Evolutionary conservation across 2,113 vertebrate species (phyloP).

Genomic region (Micronisus gabar): DNA sequence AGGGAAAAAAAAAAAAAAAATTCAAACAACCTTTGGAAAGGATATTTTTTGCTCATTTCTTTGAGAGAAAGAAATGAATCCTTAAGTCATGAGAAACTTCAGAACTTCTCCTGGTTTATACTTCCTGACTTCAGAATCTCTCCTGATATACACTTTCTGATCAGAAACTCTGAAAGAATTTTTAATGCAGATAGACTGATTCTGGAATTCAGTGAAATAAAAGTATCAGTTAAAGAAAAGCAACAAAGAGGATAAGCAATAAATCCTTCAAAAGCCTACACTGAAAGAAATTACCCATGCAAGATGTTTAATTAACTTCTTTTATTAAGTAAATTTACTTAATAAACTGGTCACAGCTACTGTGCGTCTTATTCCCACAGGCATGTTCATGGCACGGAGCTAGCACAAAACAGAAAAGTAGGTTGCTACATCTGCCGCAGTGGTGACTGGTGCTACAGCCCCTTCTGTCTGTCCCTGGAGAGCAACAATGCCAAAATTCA

Average conservation of each 20-base stretch:
- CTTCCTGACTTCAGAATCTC: not conserved
- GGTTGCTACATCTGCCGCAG: not conserved
- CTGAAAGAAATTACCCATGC: constrained; percentile 19
- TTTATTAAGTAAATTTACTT: constrained; percentile 15
- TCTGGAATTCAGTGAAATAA: not conserved
- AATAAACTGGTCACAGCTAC: not conserved
- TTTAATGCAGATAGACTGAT: not conserved
- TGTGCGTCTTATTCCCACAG: not conserved
- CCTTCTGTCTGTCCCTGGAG: not conserved
- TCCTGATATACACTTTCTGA: not conserved
- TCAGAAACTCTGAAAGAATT: not conserved
- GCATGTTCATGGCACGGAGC: rapidly evolving
- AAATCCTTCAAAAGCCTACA: not conserved
- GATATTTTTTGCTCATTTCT: not conserved
- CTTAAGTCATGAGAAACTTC: not conserved
- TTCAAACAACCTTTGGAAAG: not conserved
- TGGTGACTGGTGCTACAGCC: not conserved
- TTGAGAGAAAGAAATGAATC: not conserved
- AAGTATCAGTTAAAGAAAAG: not conserved
- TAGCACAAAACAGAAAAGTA: not conserved
- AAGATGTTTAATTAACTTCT: constrained; percentile 19
- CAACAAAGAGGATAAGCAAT: not conserved
- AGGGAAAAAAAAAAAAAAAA: too few species aligned
- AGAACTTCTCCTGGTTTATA: not conserved
- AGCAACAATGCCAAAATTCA: not conserved